Conservation (phyloP, 2,888 invertebrate genomes). For the Junonia oenone region DNA sequence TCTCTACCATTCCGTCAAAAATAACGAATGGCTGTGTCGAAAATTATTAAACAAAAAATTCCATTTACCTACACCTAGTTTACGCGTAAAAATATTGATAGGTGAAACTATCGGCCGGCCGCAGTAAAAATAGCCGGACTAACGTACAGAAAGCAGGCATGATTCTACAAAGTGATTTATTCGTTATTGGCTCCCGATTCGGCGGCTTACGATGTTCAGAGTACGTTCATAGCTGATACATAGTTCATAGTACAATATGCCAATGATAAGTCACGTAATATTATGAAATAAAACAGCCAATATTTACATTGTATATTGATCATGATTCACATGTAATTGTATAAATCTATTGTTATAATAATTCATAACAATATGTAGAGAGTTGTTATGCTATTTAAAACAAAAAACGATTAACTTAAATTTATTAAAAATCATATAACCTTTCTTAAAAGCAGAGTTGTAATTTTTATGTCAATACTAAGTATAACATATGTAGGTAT, state of each 20-base stretch:
- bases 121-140: conserved; percentile 65
- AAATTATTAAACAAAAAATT: conserved; percentile 33
- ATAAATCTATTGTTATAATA: not conserved
- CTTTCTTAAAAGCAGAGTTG: too few species aligned
- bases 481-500: too few species aligned
- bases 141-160: conserved; percentile 75
- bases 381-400: too few species aligned
- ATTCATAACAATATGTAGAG: too few species aligned
- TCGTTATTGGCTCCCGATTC: conserved; percentile 60
- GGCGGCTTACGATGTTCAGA: conserved; percentile 51
- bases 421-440: too few species aligned
- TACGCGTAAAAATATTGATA: conserved; percentile 54
- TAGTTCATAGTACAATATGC: conserved; percentile 10
- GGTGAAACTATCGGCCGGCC: conserved; percentile 48
- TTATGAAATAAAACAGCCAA: not conserved
- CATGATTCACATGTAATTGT: not conserved
- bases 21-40: conserved; percentile 28
- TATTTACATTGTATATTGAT: not conserved
- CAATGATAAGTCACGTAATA: conserved; percentile 1
- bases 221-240: conserved; percentile 9
- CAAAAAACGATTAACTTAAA: too few species aligned
- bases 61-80: conserved; percentile 38
- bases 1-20: conserved; percentile 23
- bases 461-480: too few species aligned
- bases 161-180: conserved; percentile 68